Evolutionary conservation across 2,888 invertebrate species (phyloP), one percentile per base, ranked within the genome.

Genomic region (Macrostomum cliftonense): DNA sequence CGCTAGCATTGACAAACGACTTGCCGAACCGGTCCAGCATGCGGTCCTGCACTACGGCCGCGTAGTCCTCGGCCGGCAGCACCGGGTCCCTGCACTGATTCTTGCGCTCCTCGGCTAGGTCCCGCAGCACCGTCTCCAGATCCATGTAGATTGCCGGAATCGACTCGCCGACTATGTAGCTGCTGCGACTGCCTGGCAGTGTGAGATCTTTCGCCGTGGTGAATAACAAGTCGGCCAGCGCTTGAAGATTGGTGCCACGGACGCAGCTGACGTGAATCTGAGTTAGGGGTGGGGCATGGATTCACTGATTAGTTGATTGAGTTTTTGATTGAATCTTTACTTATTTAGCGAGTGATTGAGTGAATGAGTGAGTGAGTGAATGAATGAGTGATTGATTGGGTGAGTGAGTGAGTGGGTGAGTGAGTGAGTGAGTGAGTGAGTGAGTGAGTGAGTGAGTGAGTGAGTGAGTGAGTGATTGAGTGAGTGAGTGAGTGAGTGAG

Each of bases 81-180:
- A 73, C 71, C 7, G 72, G 72, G 55, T 72, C 72, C 78, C 49
- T 64, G 48, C 52, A 57, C 42, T 55, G 61, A 39, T 42, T 56
- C 52, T 59, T 77, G 72, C 19, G 75, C 55, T 91, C 88, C 5
- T 77, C 76, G 0, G 87, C 83, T 50, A 89, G 75, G 50, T 80
- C 77, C 55, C 79, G 78, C 2, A 91, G 81, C 20, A 91, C 84
- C 63, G 93, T 89, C 71, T 97, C 91, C 47, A 97, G 71, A 1
- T 87, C 84, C 44, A 95, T 75, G 70, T 95, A 97, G 39, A 86
- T 86, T 1, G 91, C 88, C 0, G 97, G 95, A 5, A 97, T 84
- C 62, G 83, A 82, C 70, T 95, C 93, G 58, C 91, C 83, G 21
- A 97, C 68, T 28, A 47, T 19, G 16, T 21, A n/a, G 16, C 16